Evolutionary conservation across 2,888 invertebrate genomes (phyloP).

Genomic region (Aphidius colemani): DNA sequence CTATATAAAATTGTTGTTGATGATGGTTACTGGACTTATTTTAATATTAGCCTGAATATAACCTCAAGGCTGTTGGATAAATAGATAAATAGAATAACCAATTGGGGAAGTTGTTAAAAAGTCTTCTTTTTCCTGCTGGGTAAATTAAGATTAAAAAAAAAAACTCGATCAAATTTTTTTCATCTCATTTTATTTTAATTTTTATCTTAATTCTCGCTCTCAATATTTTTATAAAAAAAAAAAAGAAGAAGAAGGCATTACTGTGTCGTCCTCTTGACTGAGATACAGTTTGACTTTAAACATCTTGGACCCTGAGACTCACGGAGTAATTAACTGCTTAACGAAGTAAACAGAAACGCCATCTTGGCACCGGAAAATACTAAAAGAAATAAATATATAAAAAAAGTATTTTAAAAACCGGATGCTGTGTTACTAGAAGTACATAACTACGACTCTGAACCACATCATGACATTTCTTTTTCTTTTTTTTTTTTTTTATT

Average conservation of each 20-base stretch:
- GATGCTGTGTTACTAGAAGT: slow-evolving; percentile 27
- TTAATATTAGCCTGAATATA: slow-evolving; percentile 57
- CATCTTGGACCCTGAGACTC: slow-evolving; percentile 51
- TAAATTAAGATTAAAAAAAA: neutral
- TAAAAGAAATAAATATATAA: slow-evolving; percentile 29
- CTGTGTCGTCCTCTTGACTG: slow-evolving; percentile 42
- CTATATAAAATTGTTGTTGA: slow-evolving; percentile 6
- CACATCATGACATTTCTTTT: slow-evolving; percentile 30
- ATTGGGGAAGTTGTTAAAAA: slow-evolving; percentile 40
- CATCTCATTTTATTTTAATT: slow-evolving; percentile 21
- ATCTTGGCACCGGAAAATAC: slow-evolving; percentile 51
- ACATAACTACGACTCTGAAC: slow-evolving; percentile 37
- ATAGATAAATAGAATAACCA: slow-evolving; percentile 58
- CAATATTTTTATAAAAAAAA: slow-evolving; percentile 10
- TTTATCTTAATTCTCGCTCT: slow-evolving; percentile 4
- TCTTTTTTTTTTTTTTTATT: slow-evolving; percentile 24
- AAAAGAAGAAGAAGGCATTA: slow-evolving; percentile 5
- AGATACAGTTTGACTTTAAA: slow-evolving; percentile 37
- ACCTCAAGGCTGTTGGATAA: slow-evolving; percentile 49
- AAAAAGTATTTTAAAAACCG: neutral
- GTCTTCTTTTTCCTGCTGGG: slow-evolving; percentile 9
- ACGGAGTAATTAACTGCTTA: slow-evolving; percentile 60
- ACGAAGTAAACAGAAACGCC: slow-evolving; percentile 60
- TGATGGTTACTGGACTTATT: slow-evolving; percentile 51
- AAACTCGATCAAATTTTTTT: slow-evolving; percentile 55